Percentiles rank a stretch among this genome's conserved stretches.
phyloP scores from a whole-genome alignment of 2,888 invertebrate genomes.

The Phortica magna region DNA sequence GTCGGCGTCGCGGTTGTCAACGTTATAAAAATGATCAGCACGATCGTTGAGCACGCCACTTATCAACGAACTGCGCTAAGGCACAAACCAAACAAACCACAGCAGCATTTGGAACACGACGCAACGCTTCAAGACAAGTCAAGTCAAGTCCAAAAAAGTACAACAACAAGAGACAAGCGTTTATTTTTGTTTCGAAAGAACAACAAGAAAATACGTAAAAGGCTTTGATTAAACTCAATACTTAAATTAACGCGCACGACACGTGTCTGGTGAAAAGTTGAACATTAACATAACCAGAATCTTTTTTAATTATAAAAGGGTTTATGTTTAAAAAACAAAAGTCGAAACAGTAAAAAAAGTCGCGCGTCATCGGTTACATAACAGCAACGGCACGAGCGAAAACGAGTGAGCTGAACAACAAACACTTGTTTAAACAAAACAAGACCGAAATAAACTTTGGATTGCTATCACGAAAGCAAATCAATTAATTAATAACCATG shows the following conservation, averaged over 20 bases:
- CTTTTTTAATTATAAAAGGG: too few relatives aligned
- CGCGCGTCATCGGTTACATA: not conserved
- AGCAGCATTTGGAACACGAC: not conserved
- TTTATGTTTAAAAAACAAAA: not conserved
- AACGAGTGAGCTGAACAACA: not conserved
- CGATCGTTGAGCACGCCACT: constrained; percentile 50
- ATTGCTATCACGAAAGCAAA: not conserved
- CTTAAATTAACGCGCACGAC: not conserved
- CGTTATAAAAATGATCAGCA: constrained; percentile 21
- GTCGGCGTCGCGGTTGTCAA: constrained; percentile 23
- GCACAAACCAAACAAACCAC: constrained; percentile 46
- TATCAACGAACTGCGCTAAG: constrained; percentile 50
- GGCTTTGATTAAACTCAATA: constrained; percentile 8
- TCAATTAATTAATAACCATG: constrained; percentile 44
- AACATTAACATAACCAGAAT: not conserved
- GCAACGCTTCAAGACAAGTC: not conserved
- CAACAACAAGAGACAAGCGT: not conserved
- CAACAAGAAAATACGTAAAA: not conserved
- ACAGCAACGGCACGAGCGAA: not conserved
- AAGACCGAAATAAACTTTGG: not conserved
- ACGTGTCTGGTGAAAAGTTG: not conserved
- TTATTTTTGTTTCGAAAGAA: not conserved
- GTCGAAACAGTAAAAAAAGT: not conserved
- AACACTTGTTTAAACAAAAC: constrained; percentile 26
- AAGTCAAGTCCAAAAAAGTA: not conserved